Conservation (phyloP, 2,888 invertebrate genomes). For the Aspidiotus destructor region DNA sequence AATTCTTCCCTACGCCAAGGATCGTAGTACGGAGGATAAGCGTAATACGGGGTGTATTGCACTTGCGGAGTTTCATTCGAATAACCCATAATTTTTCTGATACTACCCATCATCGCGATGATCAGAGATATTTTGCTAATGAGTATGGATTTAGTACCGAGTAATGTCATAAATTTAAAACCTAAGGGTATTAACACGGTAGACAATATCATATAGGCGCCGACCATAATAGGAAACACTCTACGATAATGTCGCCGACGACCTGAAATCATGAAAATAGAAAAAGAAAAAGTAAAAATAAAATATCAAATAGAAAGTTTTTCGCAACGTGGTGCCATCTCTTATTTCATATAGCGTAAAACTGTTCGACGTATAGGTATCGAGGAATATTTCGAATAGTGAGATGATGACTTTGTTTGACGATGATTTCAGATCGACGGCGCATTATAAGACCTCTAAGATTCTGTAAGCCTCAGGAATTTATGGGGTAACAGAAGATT, state of each 20-base stretch:
- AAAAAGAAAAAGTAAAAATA: neutral
- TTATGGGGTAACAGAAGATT: no score
- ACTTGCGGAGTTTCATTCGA: neutral
- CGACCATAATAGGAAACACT: slow-evolving; percentile 68
- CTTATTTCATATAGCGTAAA: neutral
- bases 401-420: neutral
- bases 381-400: neutral
- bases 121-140: slow-evolving; percentile 72
- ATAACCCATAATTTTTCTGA: slow-evolving; percentile 22
- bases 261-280: slow-evolving; percentile 33
- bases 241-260: slow-evolving; percentile 48
- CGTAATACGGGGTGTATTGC: slow-evolving; percentile 13
- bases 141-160: slow-evolving; percentile 69
- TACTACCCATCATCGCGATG: slow-evolving; percentile 50
- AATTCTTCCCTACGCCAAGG: slow-evolving; percentile 27
- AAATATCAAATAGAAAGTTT: neutral
- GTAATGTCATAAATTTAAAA: slow-evolving; percentile 70
- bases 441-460: no score
- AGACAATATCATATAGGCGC: slow-evolving; percentile 64
- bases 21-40: slow-evolving; percentile 26
- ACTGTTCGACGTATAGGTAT: neutral
- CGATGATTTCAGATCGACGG: slow-evolving; percentile 12
- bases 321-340: neutral
- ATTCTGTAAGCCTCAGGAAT: no score
- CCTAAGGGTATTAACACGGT: slow-evolving; percentile 71